A percentile compares a stretch with the other conserved stretches of the same genome.
These are phyloP conservation scores for Sebastes hubbsi DNA, from an alignment of 2,797 vertebrate species.

Conservation along the genomic window DNA sequence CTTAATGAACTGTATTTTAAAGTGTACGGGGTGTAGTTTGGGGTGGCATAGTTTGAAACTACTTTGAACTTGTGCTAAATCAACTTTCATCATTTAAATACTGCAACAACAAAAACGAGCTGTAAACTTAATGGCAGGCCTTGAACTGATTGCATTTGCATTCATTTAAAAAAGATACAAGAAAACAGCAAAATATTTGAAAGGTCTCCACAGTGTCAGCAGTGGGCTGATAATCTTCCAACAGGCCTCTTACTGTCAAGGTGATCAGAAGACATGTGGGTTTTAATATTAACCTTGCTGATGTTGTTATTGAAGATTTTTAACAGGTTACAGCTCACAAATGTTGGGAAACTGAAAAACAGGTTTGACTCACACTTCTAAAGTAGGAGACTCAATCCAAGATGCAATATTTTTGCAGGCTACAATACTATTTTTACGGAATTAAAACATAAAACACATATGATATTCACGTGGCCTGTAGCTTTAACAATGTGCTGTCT, in stretches of 20 bases:
- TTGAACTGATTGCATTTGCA: neutral
- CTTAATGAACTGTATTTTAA: neutral
- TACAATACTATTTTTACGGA: neutral
- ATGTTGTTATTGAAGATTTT: neutral
- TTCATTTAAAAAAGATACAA: neutral
- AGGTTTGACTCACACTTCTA: neutral
- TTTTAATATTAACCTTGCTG: constrained; percentile 14
- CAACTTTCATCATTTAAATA: neutral
- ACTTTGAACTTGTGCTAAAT: neutral
- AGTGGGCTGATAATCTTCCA: constrained; percentile 8
- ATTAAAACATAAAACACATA: constrained; percentile 1
- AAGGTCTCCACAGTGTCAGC: neutral
- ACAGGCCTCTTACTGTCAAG: neutral
- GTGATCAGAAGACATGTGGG: neutral
- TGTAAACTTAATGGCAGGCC: neutral
- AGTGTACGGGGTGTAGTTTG: neutral
- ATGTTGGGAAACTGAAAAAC: neutral
- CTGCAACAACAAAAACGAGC: neutral
- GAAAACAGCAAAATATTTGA: neutral
- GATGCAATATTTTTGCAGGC: neutral
- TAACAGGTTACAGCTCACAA: neutral
- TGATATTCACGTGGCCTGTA: neutral
- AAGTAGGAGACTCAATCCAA: neutral
- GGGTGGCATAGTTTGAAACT: neutral
- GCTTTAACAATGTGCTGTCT: constrained; percentile 8